Conservation (phyloP, 2,888 invertebrate genomes). For the Ochropleura leucogaster region DNA sequence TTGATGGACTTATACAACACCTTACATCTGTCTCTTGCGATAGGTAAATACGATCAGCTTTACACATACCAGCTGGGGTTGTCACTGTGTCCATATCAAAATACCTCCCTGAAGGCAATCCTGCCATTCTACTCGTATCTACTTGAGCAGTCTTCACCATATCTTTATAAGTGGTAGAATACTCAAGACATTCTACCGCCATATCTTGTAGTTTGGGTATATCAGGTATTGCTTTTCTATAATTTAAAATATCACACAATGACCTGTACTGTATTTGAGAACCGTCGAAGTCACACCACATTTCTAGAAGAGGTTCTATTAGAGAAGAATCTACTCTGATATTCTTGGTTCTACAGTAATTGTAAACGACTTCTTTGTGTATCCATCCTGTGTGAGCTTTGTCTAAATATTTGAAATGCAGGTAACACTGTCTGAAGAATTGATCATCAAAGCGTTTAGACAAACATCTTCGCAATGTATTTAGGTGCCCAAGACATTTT, state of each 20-base stretch:
- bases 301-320: conserved; percentile 79
- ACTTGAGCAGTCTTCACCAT: conserved; percentile 70
- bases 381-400: conserved; percentile 79
- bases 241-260: conserved; percentile 81
- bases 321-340: conserved; percentile 76
- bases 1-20: conserved; percentile 69
- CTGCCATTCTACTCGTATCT: conserved; percentile 64
- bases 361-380: conserved; percentile 77
- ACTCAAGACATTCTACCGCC: conserved; percentile 65
- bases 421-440: conserved; percentile 66
- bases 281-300: conserved; percentile 78
- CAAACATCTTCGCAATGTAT: conserved; percentile 72
- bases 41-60: conserved; percentile 66
- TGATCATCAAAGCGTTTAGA: conserved; percentile 62
- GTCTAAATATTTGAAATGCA: conserved; percentile 72
- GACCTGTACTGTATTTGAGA: conserved; percentile 79
- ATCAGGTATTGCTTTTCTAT: conserved; percentile 69
- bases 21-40: conserved; percentile 73
- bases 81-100: conserved; percentile 70
- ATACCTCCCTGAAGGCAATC: conserved; percentile 74
- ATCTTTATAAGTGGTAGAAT: conserved; percentile 73
- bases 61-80: conserved; percentile 68
- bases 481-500: conserved; percentile 80
- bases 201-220: conserved; percentile 77
- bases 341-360: conserved; percentile 74